These are phyloP conservation scores for Steinernema hermaphroditum DNA, from an alignment of 2,888 invertebrate genomes.

Conservation along the genomic window DNA sequence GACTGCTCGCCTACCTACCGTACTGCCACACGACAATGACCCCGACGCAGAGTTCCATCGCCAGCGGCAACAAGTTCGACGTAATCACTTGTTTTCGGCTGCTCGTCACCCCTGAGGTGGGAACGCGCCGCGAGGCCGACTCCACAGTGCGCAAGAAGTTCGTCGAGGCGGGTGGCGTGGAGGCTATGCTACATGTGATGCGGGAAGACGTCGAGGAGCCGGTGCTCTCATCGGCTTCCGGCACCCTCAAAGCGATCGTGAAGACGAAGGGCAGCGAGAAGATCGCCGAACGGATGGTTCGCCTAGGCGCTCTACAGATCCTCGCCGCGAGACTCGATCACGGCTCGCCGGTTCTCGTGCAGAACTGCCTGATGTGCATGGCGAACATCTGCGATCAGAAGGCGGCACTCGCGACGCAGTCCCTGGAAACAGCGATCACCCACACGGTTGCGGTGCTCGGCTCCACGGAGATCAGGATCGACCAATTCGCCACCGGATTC, in stretches of 20 bases:
- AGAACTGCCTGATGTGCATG: constrained; percentile 17
- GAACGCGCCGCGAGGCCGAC: neutral
- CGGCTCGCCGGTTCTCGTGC: neutral
- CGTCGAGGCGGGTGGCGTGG: neutral
- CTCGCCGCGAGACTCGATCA: neutral
- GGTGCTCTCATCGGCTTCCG: neutral
- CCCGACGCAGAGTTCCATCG: neutral
- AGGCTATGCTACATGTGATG: neutral
- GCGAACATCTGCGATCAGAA: constrained; percentile 17
- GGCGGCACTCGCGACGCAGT: neutral
- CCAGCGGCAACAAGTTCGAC: constrained; percentile 15
- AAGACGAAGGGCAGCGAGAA: constrained; percentile 9
- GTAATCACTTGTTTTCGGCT: neutral
- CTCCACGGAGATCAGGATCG: constrained; percentile 3
- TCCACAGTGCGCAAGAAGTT: neutral
- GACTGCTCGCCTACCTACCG: neutral
- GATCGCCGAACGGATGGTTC: neutral
- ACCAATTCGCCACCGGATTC: constrained; percentile 3
- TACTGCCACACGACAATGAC: neutral
- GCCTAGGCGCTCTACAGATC: neutral
- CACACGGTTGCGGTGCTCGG: neutral
- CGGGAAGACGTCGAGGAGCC: constrained; percentile 10
- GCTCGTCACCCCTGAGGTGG: neutral
- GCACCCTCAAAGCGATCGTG: neutral
- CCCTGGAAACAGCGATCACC: neutral